Evolutionary conservation across 2,113 vertebrate species (phyloP).

Genomic region (Ciconia maguari): DNA sequence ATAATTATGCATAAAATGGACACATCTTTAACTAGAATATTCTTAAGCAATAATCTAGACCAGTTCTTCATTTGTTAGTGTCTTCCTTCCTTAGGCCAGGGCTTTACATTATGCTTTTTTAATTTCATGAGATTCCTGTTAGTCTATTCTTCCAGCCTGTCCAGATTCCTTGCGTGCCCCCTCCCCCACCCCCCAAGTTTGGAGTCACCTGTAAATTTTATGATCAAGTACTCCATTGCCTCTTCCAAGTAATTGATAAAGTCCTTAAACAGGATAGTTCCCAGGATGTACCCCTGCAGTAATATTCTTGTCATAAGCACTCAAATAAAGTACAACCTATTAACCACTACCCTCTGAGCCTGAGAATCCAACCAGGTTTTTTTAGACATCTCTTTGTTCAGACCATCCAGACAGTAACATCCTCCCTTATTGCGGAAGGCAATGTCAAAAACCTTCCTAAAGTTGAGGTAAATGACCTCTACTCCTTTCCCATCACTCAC

Average conservation of each 20-base stretch:
- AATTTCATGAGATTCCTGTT: background rate
- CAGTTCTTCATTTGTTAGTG: background rate
- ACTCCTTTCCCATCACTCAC: background rate
- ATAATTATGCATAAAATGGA: background rate
- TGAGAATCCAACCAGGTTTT: background rate
- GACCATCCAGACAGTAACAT: background rate
- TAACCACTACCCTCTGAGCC: background rate
- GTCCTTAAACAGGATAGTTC: background rate
- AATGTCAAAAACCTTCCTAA: background rate
- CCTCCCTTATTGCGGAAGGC: background rate
- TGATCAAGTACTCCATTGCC: background rate
- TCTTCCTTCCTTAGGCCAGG: background rate
- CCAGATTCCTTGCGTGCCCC: too few relatives aligned
- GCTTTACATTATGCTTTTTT: background rate
- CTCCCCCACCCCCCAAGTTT: too few relatives aligned
- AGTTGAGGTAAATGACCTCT: background rate
- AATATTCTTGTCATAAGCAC: background rate
- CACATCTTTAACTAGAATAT: background rate
- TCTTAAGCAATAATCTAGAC: background rate
- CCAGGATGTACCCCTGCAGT: too few relatives aligned
- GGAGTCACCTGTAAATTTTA: background rate
- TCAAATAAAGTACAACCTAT: background rate
- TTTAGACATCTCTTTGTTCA: background rate
- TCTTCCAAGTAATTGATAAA: background rate
- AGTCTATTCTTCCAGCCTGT: too few relatives aligned